Percentiles rank a stretch among this genome's conserved stretches.
These are phyloP conservation scores for Montipora capitata DNA, from an alignment of 92 coral and sea anemone species.

Conservation along the genomic window DNA sequence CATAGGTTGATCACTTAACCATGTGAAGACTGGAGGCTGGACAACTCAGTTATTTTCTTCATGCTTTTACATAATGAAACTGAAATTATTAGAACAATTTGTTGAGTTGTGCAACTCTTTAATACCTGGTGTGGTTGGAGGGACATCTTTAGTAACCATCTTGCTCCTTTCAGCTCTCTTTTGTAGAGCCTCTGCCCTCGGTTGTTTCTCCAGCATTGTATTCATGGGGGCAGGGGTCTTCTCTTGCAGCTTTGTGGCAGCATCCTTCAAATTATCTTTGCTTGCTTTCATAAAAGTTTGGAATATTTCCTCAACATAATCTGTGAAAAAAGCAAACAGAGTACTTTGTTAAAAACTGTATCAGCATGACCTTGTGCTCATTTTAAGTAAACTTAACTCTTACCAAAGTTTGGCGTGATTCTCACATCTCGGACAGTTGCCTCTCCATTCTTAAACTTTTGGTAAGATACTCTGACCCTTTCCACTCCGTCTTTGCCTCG, in stretches of 20 bases:
- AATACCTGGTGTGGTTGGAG: constrained; percentile 49
- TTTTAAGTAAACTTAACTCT: background rate
- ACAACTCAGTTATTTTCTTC: too few relatives aligned
- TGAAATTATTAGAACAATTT: too few relatives aligned
- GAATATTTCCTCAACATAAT: constrained; percentile 55
- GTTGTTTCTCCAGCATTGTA: constrained; percentile 62
- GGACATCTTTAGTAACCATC: constrained; percentile 50
- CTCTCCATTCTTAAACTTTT: constrained; percentile 38
- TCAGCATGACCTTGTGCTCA: background rate
- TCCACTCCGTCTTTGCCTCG: background rate
- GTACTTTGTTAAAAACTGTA: too few relatives aligned
- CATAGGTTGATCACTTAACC: too few relatives aligned
- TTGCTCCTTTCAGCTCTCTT: constrained; percentile 41
- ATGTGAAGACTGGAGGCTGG: too few relatives aligned
- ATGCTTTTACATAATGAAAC: too few relatives aligned
- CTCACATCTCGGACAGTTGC: constrained; percentile 47
- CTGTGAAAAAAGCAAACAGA: constrained; percentile 4
- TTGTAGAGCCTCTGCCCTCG: constrained; percentile 49
- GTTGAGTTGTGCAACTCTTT: too few relatives aligned
- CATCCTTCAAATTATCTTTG: constrained; percentile 26
- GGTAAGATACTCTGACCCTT: constrained; percentile 3
- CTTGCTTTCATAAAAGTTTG: constrained; percentile 47
- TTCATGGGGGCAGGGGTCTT: constrained; percentile 67
- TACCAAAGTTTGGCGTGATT: constrained; percentile 40
- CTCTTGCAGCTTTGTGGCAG: constrained; percentile 35